Evolutionary conservation across 2,888 invertebrate genomes (phyloP), one percentile per base, ranked within the genome.

Genomic region (Drosophila maculinotata): DNA sequence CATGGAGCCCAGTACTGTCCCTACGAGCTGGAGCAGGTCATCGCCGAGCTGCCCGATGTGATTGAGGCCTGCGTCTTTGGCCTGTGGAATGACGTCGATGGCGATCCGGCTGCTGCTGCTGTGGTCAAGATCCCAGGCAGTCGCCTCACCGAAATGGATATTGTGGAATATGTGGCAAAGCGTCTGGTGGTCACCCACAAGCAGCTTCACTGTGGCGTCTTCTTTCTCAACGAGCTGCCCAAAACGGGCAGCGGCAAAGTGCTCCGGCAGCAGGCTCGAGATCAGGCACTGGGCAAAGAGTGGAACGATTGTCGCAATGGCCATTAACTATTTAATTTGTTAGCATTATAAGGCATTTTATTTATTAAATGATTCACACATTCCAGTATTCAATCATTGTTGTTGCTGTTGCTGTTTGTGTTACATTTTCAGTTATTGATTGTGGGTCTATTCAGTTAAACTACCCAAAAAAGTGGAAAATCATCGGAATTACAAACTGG

Each of bases 41-140:
- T 91, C 12, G 77, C 87, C 14, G 86, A 89, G 53, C 54, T 90
- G 45, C 87, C 88, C 1, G 90, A 89, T 33, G 85, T 91, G 5
- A 64, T 86, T 10, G 89, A 89, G 48, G 89, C 84, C 28, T 89
- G 88, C 20, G 91, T 91, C 5, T 89, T 89, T 38, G 90, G 90
- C 0, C 71, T 90, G 2, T 89, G 88, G 74, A 90, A 90, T 64
- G 84, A 84, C 6, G 82, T 89, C 8, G 83, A 85, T 7, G 90
- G 89, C 0, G 90, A 91, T 76, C 80, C 90, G 0, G 90, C 91
- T 2, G 90, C 90, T 4, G 91, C 90, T 0, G 89, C 90, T 0
- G 85, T 91, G 0, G 87, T 90, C 1, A 88, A 87, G 25, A 35
- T 78, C 0, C 60, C 72, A 0, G 87, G 81, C 17, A 89, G 89